Conservation (phyloP, 64 coral and sea anemone genomes). For the Porites lutea region DNA sequence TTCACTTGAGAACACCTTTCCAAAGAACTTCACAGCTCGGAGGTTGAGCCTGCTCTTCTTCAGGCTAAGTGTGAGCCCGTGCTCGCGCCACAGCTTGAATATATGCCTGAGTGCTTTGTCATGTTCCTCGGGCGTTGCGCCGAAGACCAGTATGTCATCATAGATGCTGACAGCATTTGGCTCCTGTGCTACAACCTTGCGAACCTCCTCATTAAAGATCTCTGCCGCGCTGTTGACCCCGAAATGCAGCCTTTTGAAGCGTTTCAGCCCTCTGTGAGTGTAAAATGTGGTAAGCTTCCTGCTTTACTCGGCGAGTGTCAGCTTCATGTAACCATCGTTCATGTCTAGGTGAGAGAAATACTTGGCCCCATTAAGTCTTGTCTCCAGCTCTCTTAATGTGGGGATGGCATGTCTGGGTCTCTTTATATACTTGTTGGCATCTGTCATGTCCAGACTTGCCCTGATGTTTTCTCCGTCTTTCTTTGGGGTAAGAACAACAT, state of each 20-base stretch:
- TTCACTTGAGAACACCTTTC: constrained; percentile 48
- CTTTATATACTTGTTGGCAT: constrained; percentile 52
- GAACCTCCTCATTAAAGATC: constrained; percentile 58
- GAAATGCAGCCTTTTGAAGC: constrained; percentile 55
- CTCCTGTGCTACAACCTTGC: constrained; percentile 22
- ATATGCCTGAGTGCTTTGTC: constrained; percentile 25
- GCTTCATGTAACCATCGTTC: constrained; percentile 53
- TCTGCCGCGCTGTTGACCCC: constrained; percentile 60
- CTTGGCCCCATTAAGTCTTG: constrained; percentile 56
- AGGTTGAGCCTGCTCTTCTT: constrained; percentile 49
- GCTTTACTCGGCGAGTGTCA: constrained; percentile 34
- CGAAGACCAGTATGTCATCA: constrained; percentile 34
- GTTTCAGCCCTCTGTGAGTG: constrained; percentile 34
- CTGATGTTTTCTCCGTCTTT: constrained; percentile 53
- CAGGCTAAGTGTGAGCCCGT: constrained; percentile 33
- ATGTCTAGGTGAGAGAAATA: constrained; percentile 56
- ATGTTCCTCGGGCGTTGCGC: background rate
- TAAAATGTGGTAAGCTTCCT: constrained; percentile 57
- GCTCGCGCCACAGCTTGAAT: constrained; percentile 25
- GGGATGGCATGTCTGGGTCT: constrained; percentile 55
- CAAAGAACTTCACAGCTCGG: constrained; percentile 48
- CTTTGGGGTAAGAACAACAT: constrained; percentile 37
- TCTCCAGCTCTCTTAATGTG: constrained; percentile 26
- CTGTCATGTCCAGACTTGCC: constrained; percentile 65
- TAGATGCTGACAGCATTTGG: constrained; percentile 54